These are phyloP conservation scores for Andrena haemorrhoa DNA, from an alignment of 2,888 invertebrate species.

Conservation along the genomic window DNA sequence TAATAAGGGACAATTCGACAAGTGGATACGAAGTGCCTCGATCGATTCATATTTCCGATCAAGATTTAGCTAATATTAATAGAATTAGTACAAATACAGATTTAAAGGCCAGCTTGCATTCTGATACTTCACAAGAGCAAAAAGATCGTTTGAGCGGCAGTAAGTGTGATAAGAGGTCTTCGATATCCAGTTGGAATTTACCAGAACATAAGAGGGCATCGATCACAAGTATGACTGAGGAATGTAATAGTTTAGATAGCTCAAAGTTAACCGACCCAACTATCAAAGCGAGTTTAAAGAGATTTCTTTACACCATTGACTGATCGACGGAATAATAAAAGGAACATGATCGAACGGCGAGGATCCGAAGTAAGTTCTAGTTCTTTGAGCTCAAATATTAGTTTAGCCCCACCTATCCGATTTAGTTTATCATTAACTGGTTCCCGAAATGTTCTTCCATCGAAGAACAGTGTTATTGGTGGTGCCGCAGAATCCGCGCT, in stretches of 20 bases:
- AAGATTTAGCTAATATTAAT: constrained; percentile 54
- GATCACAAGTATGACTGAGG: constrained; percentile 76
- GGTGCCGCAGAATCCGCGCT: constrained; percentile 62
- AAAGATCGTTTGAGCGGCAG: constrained; percentile 46
- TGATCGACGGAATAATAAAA: constrained; percentile 70
- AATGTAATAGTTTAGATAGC: constrained; percentile 77
- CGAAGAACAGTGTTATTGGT: constrained; percentile 67
- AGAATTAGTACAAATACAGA: constrained; percentile 40
- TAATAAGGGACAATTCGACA: constrained; percentile 81
- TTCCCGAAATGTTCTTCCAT: constrained; percentile 74
- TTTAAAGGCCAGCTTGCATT: constrained; percentile 41
- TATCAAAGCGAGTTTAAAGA: constrained; percentile 71
- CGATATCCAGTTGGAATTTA: constrained; percentile 78
- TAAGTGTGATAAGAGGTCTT: constrained; percentile 75
- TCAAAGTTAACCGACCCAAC: constrained; percentile 66
- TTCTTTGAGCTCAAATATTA: constrained; percentile 75
- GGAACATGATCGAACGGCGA: constrained; percentile 58
- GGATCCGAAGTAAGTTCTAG: constrained; percentile 76
- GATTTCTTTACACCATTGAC: constrained; percentile 78
- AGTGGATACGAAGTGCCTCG: constrained; percentile 90
- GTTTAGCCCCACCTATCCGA: constrained; percentile 75
- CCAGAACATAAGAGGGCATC: constrained; percentile 75
- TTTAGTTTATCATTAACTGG: constrained; percentile 80
- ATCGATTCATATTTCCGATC: constrained; percentile 77
- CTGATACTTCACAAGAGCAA: constrained; percentile 52